Evolutionary conservation across 2,797 vertebrate species (phyloP).

Genomic region (Lycodopsis pacificus): DNA sequence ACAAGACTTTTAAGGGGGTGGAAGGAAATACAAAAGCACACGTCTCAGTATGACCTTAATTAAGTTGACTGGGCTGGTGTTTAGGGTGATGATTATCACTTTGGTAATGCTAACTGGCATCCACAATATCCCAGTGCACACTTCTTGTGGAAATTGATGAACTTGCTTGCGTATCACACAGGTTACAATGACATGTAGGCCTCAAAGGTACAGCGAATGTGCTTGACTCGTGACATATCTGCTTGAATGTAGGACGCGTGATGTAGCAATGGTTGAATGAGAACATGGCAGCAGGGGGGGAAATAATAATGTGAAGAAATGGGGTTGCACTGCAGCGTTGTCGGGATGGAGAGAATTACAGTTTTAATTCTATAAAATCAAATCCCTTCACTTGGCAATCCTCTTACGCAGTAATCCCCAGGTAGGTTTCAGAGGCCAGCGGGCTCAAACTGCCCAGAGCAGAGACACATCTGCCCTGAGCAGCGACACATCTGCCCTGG

Average conservation of each 20-base stretch:
- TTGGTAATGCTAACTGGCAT: constrained; percentile 11
- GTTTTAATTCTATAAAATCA: constrained; percentile 82
- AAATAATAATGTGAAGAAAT: constrained; percentile 45
- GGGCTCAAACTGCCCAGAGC: constrained; percentile 63
- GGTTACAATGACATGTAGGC: not conserved
- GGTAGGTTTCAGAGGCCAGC: constrained; percentile 77
- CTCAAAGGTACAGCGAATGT: no score
- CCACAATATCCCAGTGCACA: not conserved
- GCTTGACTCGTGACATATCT: constrained; percentile 13
- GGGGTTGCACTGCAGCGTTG: constrained; percentile 34
- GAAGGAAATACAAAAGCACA: constrained; percentile 34
- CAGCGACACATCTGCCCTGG: constrained; percentile 71
- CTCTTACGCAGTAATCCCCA: constrained; percentile 81
- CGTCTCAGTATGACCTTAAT: constrained; percentile 20
- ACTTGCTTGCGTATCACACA: not conserved
- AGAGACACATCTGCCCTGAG: constrained; percentile 69
- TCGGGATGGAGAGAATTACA: constrained; percentile 72
- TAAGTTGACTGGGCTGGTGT: constrained; percentile 22
- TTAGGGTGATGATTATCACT: constrained; percentile 11
- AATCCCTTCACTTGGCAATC: constrained; percentile 80
- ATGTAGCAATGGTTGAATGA: constrained; percentile 21
- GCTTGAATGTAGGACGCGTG: constrained; percentile 40
- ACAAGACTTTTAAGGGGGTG: constrained; percentile 25
- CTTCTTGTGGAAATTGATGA: not conserved
- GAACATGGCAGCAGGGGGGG: not conserved